Conservation (phyloP, 2,797 vertebrate species). For the Sebastes vulpes region DNA sequence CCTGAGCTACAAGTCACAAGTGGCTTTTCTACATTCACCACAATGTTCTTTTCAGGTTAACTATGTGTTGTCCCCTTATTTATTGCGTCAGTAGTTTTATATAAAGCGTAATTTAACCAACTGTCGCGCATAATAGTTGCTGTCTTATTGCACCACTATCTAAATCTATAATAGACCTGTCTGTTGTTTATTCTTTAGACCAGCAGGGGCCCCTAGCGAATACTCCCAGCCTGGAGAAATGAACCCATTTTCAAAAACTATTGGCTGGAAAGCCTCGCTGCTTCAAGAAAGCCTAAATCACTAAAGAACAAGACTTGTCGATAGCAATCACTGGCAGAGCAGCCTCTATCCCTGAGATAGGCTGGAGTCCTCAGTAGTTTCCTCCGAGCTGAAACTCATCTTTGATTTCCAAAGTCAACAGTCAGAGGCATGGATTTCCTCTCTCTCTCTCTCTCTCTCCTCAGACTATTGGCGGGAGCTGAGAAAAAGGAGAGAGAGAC, state of each 20-base stretch:
- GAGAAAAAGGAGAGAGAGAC: slow-evolving; percentile 22
- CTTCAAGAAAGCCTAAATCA: slow-evolving; percentile 1
- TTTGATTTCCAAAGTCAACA: slow-evolving; percentile 70
- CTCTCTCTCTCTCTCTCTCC: slow-evolving; percentile 29
- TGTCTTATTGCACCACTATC: not conserved
- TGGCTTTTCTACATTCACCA: not conserved
- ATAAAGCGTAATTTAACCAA: not conserved
- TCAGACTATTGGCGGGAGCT: slow-evolving; percentile 28
- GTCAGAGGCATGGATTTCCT: slow-evolving; percentile 61
- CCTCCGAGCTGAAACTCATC: slow-evolving; percentile 40
- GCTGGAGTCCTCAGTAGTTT: slow-evolving; percentile 18
- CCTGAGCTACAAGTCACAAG: not conserved
- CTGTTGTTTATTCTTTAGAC: not conserved
- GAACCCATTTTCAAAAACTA: not conserved
- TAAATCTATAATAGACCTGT: not conserved
- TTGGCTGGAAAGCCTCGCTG: not conserved
- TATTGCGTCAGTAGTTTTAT: not conserved
- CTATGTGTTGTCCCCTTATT: not conserved
- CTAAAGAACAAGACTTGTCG: slow-evolving; percentile 28
- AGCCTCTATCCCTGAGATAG: slow-evolving; percentile 10
- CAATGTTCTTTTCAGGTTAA: not conserved
- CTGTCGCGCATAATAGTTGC: not conserved
- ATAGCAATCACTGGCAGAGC: slow-evolving; percentile 33
- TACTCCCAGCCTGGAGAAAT: not conserved
- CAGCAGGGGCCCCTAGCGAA: slow-evolving; percentile 11